These are phyloP conservation scores for Stichopus horrens DNA, from an alignment of 53 echinoderm and acorn worm species.

Conservation along the genomic window DNA sequence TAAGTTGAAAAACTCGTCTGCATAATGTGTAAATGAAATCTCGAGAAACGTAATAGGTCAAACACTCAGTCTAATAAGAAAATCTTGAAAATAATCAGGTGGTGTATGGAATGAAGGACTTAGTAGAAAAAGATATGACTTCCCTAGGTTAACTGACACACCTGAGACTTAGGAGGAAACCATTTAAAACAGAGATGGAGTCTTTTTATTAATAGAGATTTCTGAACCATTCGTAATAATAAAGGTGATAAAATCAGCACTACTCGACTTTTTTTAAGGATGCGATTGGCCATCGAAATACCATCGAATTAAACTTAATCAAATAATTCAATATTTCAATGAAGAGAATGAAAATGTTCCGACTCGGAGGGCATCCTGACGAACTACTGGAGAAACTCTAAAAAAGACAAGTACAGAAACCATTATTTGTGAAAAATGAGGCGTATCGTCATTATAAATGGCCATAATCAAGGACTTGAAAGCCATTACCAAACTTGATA, in stretches of 20 bases:
- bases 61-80: background rate
- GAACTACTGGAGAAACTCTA: background rate
- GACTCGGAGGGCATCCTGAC: background rate
- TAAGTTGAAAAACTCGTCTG: background rate
- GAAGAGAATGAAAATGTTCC: background rate
- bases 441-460: background rate
- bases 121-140: background rate
- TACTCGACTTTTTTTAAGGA: background rate
- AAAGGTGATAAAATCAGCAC: background rate
- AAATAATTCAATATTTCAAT: too few relatives aligned
- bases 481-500: background rate
- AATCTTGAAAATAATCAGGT: background rate
- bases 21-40: background rate
- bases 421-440: background rate
- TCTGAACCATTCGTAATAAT: background rate
- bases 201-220: background rate
- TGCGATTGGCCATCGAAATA: background rate
- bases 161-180: background rate
- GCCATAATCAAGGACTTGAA: background rate
- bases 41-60: background rate
- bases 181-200: background rate
- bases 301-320: background rate
- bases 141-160: background rate
- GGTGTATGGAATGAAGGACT: background rate
- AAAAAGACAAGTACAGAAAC: background rate